Percentiles rank a stretch among this genome's conserved stretches.
Conservation (phyloP, 2,888 invertebrate genomes). For the Litoditis marina region DNA sequence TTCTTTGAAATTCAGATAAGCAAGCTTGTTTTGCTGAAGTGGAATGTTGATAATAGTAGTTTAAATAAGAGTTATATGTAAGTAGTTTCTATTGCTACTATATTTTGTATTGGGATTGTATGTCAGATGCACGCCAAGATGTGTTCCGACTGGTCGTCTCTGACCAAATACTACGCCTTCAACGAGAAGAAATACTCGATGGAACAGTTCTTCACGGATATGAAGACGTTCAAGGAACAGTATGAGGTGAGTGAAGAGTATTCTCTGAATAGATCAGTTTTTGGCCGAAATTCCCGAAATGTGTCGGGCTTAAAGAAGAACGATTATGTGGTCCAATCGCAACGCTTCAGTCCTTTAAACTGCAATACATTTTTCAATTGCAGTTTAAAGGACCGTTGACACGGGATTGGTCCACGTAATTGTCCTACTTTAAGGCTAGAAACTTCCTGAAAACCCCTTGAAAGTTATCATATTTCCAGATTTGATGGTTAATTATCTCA, state of each 20-base stretch:
- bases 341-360: too few species aligned
- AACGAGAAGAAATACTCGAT: conserved; percentile 87
- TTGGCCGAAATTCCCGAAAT: too few species aligned
- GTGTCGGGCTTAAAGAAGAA: too few species aligned
- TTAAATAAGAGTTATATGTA: not conserved
- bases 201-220: conserved; percentile 91
- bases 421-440: too few species aligned
- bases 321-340: too few species aligned
- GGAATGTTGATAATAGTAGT: not conserved
- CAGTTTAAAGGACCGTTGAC: too few species aligned
- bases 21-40: not conserved
- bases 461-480: not conserved
- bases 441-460: too few species aligned
- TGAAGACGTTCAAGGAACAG: conserved; percentile 88
- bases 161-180: conserved; percentile 86
- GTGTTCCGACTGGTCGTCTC: conserved; percentile 78
- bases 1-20: too few species aligned
- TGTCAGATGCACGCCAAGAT: conserved; percentile 82
- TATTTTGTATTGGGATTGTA: not conserved
- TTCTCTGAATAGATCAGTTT: too few species aligned
- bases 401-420: too few species aligned
- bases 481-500: not conserved
- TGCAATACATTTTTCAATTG: too few species aligned
- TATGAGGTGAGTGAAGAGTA: conserved; percentile 72
- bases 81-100: not conserved